phyloP scores from a whole-genome alignment of 2,888 invertebrate species.

The Xiphydria camelus region DNA sequence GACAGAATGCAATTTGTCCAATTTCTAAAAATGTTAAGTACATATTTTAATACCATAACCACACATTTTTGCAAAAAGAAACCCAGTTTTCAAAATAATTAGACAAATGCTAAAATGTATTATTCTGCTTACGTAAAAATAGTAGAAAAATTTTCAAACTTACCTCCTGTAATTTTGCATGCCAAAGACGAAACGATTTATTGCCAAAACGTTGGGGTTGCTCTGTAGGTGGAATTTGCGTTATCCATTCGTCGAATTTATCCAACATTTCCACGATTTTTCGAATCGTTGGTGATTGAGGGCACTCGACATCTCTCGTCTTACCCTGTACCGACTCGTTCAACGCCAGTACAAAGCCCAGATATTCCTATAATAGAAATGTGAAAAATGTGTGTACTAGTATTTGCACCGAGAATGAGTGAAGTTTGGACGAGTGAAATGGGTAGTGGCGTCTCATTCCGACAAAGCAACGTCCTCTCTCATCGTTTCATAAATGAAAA shows the following conservation, averaged over 20 bases:
- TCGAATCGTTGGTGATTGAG: conserved; percentile 64
- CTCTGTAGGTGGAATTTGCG: conserved; percentile 83
- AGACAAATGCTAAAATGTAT: conserved; percentile 1
- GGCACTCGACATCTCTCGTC: conserved; percentile 68
- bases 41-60: neutral
- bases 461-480: too few relatives aligned
- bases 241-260: conserved; percentile 72
- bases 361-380: conserved; percentile 67
- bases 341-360: conserved; percentile 85
- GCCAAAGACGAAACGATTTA: conserved; percentile 85
- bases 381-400: neutral
- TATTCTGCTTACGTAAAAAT: neutral
- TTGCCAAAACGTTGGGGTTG: conserved; percentile 98
- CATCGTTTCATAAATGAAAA: too few relatives aligned
- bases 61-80: conserved; percentile 23
- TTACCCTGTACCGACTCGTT: conserved; percentile 85
- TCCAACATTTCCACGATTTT: conserved; percentile 71
- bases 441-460: too few relatives aligned
- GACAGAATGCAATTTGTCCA: too few relatives aligned
- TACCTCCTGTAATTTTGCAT: conserved; percentile 69
- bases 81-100: neutral
- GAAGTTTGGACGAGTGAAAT: too few relatives aligned
- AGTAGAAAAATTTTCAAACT: conserved; percentile 15
- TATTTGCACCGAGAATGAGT: too few relatives aligned
- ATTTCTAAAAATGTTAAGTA: too few relatives aligned